Conservation (phyloP, 2,113 vertebrate genomes). For the Salminus brasiliensis region DNA sequence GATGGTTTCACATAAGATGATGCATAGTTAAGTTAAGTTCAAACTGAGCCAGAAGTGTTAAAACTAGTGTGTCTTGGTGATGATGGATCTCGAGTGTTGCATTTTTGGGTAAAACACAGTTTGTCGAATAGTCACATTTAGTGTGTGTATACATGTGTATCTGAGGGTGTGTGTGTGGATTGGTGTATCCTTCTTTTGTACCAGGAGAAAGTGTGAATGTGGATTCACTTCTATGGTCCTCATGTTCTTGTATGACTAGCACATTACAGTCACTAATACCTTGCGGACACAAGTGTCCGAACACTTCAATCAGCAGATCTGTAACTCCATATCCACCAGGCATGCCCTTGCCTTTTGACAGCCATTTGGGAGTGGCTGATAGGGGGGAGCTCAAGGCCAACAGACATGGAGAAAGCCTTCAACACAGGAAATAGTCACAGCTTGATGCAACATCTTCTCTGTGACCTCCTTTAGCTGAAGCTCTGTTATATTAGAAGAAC, state of each 20-base stretch:
- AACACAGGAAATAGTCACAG: conserved; percentile 45
- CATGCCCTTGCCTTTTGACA: conserved; percentile 23
- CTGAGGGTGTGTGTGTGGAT: not conserved
- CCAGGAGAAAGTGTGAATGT: not conserved
- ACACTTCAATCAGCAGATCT: conserved; percentile 7
- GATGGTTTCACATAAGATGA: not conserved
- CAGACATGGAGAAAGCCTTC: conserved; percentile 38
- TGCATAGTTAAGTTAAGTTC: not conserved
- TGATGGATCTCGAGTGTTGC: not conserved
- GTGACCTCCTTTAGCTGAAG: conserved; percentile 17
- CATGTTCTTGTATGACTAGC: conserved; percentile 15
- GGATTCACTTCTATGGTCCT: not conserved
- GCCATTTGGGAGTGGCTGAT: conserved; percentile 24
- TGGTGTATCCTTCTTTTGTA: not conserved
- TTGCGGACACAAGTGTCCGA: conserved; percentile 11
- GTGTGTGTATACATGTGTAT: not conserved
- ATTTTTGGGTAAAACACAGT: not conserved
- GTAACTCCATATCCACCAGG: conserved; percentile 23
- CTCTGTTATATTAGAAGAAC: conserved; percentile 10
- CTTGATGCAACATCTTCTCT: conserved; percentile 44
- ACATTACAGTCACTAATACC: conserved; percentile 20
- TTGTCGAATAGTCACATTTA: not conserved
- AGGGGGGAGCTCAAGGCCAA: conserved; percentile 17
- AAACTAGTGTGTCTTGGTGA: not conserved
- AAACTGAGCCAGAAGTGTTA: not conserved